Conservation (phyloP, 2,113 vertebrate species). For the Triplophysa dalaica region DNA sequence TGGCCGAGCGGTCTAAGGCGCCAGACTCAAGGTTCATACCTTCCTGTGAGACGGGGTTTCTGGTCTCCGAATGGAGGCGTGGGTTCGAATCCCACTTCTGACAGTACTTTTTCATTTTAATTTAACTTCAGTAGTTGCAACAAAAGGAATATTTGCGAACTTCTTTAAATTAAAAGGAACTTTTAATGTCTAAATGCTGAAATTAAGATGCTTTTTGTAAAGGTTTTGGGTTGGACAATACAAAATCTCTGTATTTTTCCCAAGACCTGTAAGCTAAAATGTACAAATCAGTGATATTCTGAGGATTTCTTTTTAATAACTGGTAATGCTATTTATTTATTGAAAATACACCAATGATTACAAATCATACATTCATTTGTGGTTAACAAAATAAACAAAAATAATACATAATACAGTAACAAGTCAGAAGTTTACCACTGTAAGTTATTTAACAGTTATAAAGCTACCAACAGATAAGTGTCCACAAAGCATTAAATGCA, state of each 20-base stretch:
- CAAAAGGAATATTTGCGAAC: too few species aligned
- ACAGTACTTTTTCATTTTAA: conserved; percentile 63
- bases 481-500: not conserved
- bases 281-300: too few species aligned
- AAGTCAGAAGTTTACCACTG: too few species aligned
- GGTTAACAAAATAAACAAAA: not conserved
- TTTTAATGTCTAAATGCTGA: too few species aligned
- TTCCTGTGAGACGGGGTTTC: conserved; percentile 31
- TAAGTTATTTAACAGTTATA: not conserved
- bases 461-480: not conserved
- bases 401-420: not conserved
- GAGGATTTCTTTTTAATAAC: too few species aligned
- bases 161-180: too few species aligned
- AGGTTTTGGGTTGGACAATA: too few species aligned
- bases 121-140: too few species aligned
- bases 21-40: conserved; percentile 75
- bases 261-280: too few species aligned
- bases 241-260: too few species aligned
- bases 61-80: conserved; percentile 78
- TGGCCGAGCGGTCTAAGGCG: conserved; percentile 80
- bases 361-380: not conserved
- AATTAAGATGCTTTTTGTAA: too few species aligned
- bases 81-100: conserved; percentile 90
- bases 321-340: too few species aligned
- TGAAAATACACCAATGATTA: not conserved